Percentiles rank a stretch among this genome's conserved stretches.
Evolutionary conservation across 1,140 invertebrate genomes (phyloP).

Genomic region (Cydia pomonella): DNA sequence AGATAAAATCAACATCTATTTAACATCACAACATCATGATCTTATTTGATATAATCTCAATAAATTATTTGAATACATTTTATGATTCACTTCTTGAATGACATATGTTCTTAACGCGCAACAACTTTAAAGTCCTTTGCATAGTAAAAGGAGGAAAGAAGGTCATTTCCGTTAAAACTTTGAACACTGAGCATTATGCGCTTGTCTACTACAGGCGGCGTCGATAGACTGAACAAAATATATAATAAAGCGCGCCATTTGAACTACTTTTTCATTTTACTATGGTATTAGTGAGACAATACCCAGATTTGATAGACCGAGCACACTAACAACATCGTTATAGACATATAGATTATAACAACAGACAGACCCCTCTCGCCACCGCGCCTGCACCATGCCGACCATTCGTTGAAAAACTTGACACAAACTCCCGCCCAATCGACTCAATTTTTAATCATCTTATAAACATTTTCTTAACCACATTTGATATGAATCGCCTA

Average conservation of each 20-base stretch:
- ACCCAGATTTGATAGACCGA: neutral
- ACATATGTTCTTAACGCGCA: constrained; percentile 39
- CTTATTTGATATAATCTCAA: constrained; percentile 5
- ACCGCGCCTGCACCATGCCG: constrained; percentile 16
- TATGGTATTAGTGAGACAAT: constrained; percentile 3
- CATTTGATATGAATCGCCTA: constrained; percentile 73
- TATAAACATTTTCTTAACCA: constrained; percentile 61
- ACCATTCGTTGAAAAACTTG: constrained; percentile 64
- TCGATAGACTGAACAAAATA: neutral
- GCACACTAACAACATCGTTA: constrained; percentile 52
- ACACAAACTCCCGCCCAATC: constrained; percentile 45
- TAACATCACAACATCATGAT: constrained; percentile 25
- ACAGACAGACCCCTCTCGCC: constrained; percentile 41
- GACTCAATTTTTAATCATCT: constrained; percentile 47
- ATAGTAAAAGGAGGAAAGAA: constrained; percentile 40
- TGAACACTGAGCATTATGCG: neutral
- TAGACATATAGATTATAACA: constrained; percentile 57
- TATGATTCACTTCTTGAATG: constrained; percentile 25
- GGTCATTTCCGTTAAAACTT: neutral
- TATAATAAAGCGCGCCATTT: neutral
- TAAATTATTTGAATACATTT: constrained; percentile 28
- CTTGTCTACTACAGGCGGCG: neutral
- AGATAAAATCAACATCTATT: constrained; percentile 32
- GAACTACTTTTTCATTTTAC: constrained; percentile 2
- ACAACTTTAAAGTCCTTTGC: constrained; percentile 67